These are phyloP conservation scores for Yponomeuta malinellus DNA, from an alignment of 2,888 invertebrate genomes.

Conservation along the genomic window DNA sequence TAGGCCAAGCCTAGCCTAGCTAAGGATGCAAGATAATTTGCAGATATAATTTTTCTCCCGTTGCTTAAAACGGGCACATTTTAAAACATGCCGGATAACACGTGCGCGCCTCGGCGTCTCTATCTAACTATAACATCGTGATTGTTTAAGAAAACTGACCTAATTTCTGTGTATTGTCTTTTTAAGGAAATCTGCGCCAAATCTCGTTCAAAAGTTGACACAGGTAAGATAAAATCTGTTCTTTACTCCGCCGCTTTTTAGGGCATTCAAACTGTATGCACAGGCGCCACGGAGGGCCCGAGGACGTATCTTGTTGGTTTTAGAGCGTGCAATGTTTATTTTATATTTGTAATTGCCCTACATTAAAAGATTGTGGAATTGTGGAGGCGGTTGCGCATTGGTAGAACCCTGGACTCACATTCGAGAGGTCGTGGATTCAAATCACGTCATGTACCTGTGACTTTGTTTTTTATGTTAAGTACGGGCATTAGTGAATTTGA, in stretches of 20 bases:
- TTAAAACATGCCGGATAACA: neutral
- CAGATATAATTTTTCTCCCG: neutral
- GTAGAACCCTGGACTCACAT: no score
- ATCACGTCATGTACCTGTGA: no score
- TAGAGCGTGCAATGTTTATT: constrained; percentile 55
- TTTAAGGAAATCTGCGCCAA: neutral
- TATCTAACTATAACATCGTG: neutral
- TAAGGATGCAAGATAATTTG: neutral
- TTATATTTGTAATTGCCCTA: constrained; percentile 69
- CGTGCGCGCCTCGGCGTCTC: neutral
- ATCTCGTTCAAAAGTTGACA: neutral
- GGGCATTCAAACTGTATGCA: constrained; percentile 62
- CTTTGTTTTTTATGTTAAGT: no score
- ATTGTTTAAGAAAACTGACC: neutral
- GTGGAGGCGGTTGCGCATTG: no score
- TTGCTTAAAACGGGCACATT: neutral
- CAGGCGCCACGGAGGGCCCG: constrained; percentile 37
- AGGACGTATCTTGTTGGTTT: constrained; percentile 38
- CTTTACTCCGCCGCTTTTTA: constrained; percentile 51
- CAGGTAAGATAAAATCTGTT: constrained; percentile 44
- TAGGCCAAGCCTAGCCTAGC: neutral
- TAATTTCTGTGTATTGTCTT: neutral
- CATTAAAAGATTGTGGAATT: constrained; percentile 28
- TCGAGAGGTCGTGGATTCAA: no score
- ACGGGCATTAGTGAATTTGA: no score